phyloP scores from a whole-genome alignment of 2,113 vertebrate genomes.

The Polypterus bichir region DNA sequence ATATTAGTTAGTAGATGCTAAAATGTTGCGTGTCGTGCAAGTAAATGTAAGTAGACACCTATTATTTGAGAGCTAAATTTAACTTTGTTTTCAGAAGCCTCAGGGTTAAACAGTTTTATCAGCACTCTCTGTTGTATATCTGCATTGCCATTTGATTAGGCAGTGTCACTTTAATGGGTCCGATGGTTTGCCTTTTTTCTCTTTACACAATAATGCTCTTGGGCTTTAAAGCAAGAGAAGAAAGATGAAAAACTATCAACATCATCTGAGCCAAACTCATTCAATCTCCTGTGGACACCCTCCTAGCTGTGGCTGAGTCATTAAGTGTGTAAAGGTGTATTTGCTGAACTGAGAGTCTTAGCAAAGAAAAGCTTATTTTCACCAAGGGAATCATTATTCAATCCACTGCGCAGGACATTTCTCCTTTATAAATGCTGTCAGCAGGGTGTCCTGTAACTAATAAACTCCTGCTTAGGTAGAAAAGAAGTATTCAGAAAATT shows the following conservation, averaged over 20 bases:
- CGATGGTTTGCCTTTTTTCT: background rate
- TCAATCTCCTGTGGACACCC: background rate
- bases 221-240: background rate
- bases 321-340: background rate
- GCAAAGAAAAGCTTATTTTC: background rate
- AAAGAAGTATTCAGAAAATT: background rate
- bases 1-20: too few species aligned
- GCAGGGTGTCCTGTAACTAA: background rate
- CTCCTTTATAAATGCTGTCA: background rate
- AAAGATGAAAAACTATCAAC: background rate
- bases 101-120: too few species aligned
- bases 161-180: too few species aligned
- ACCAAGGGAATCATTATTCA: background rate
- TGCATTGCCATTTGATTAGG: too few species aligned
- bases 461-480: background rate
- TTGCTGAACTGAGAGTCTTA: background rate
- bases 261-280: background rate
- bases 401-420: background rate
- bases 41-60: too few species aligned
- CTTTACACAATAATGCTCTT: background rate
- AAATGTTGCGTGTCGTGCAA: too few species aligned
- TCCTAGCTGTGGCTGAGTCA: background rate
- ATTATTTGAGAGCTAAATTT: too few species aligned
- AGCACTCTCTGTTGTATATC: too few species aligned
- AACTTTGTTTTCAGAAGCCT: too few species aligned